Percentiles rank a stretch among this genome's conserved stretches.
Evolutionary conservation across 2,113 vertebrate genomes (phyloP).

Genomic region (Oreochromis tanganicae): DNA sequence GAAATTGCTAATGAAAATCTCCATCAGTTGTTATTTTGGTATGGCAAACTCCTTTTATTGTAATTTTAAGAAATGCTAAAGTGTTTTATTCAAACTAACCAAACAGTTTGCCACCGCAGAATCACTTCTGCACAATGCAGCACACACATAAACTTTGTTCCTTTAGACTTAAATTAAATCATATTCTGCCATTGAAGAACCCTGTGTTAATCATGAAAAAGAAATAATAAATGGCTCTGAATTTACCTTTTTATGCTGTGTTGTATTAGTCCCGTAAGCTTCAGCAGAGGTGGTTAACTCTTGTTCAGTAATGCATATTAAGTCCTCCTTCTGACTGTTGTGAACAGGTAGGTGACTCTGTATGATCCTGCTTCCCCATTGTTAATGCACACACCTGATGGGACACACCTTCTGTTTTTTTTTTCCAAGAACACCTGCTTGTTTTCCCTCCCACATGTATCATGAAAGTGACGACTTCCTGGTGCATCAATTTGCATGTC

Average conservation of each 20-base stretch:
- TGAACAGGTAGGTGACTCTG: neutral
- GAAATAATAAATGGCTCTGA: neutral
- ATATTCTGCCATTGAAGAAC: neutral
- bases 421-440: neutral
- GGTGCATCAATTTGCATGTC: neutral
- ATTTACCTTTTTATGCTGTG: neutral
- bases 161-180: neutral
- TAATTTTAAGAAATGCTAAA: neutral
- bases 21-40: neutral
- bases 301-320: neutral
- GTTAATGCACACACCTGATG: neutral
- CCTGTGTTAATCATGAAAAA: neutral
- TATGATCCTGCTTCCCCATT: neutral
- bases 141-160: neutral
- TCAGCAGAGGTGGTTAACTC: neutral
- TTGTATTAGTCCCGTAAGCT: neutral
- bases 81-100: neutral
- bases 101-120: neutral
- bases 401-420: neutral
- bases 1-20: neutral
- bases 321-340: neutral
- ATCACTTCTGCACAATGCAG: neutral
- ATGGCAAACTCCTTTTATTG: neutral
- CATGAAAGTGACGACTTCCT: neutral
- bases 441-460: neutral